Evolutionary conservation across 2,113 vertebrate genomes (phyloP).

Genomic region (Brachypteracias leptosomus): DNA sequence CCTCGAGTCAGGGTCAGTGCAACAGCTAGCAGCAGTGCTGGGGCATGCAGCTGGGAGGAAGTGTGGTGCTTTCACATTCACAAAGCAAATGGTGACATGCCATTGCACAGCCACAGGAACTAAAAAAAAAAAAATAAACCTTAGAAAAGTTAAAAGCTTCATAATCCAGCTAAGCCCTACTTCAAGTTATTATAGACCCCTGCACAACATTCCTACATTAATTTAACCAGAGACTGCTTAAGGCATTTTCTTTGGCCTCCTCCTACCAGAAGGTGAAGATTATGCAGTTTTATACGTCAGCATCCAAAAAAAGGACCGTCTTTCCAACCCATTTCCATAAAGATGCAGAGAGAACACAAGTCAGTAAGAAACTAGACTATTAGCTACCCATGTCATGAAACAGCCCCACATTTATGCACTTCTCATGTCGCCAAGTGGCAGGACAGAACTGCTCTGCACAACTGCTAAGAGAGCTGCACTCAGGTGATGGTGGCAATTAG

Average conservation of each 20-base stretch:
- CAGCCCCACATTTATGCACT: background rate
- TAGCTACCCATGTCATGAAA: background rate
- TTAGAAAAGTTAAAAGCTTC: background rate
- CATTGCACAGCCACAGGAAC: background rate
- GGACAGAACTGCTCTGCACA: background rate
- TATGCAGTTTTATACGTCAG: background rate
- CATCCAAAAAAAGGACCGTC: background rate
- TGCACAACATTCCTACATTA: background rate
- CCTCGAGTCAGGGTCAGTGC: background rate
- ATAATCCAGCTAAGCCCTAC: background rate
- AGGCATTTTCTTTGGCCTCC: conserved; percentile 56
- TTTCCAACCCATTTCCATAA: background rate
- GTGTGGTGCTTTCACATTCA: background rate
- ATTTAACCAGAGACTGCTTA: background rate
- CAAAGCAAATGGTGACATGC: background rate
- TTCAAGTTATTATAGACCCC: conserved; percentile 19
- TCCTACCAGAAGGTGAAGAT: conserved; percentile 11
- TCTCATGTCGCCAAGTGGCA: background rate
- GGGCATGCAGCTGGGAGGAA: background rate
- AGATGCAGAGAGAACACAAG: background rate
- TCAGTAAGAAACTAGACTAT: background rate
- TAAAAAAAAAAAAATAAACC: background rate
- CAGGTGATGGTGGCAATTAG: background rate
- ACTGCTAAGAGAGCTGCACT: background rate
- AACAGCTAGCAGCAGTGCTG: background rate